These are phyloP conservation scores for Rhingia rostrata DNA, from an alignment of 2,888 invertebrate species.

Conservation along the genomic window DNA sequence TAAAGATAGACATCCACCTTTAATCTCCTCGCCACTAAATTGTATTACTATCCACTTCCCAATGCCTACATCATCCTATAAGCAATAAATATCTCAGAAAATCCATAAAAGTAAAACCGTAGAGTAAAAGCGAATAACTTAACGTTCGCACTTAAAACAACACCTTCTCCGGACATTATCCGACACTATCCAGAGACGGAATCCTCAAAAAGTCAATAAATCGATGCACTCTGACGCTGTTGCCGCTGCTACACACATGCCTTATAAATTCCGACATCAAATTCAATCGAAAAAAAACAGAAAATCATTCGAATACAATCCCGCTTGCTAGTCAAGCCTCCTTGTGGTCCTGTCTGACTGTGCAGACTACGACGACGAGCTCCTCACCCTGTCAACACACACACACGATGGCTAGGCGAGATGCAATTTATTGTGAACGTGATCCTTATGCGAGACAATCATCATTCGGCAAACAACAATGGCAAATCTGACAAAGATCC, in stretches of 20 bases:
- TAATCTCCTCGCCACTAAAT: constrained; percentile 21
- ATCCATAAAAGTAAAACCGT: constrained; percentile 25
- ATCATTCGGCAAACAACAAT: constrained; percentile 63
- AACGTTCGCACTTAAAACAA: constrained; percentile 27
- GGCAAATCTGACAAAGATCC: constrained; percentile 70
- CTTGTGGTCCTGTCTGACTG: constrained; percentile 15
- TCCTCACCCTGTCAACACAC: constrained; percentile 44
- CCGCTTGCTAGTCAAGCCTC: constrained; percentile 35
- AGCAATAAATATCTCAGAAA: constrained; percentile 53
- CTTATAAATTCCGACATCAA: constrained; percentile 35
- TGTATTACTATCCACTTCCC: not conserved
- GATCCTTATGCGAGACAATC: constrained; percentile 59
- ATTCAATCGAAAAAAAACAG: constrained; percentile 39
- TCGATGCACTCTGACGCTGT: constrained; percentile 23
- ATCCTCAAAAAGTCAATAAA: constrained; percentile 32
- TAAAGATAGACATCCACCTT: constrained; percentile 23
- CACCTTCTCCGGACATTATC: constrained; percentile 18
- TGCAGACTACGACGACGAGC: constrained; percentile 8
- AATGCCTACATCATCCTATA: not conserved
- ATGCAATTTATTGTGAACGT: constrained; percentile 68
- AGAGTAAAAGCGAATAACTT: constrained; percentile 18
- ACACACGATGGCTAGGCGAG: not conserved
- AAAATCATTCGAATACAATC: constrained; percentile 43
- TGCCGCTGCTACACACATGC: constrained; percentile 24
- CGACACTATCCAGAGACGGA: constrained; percentile 21